Conservation (phyloP, 1,140 invertebrate genomes). For the Elymnias hypermnestra region DNA sequence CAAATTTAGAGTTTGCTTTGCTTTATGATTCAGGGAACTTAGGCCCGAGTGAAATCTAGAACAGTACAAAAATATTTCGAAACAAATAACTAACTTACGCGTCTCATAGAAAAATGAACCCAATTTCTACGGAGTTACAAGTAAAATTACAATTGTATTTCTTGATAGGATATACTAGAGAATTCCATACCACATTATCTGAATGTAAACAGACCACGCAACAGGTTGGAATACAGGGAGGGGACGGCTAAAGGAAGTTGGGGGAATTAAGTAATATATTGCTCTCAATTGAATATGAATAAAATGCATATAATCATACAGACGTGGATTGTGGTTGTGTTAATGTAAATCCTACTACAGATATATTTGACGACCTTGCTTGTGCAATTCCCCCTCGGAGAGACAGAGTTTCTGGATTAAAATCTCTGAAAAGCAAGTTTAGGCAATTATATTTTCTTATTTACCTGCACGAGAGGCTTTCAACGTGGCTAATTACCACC, state of each 20-base stretch:
- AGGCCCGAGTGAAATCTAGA: constrained; percentile 9
- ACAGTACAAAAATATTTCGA: constrained; percentile 11
- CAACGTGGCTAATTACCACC: too few species aligned
- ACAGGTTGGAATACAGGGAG: constrained; percentile 20
- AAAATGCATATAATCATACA: too few species aligned
- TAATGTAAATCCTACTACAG: too few species aligned
- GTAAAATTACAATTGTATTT: not conserved
- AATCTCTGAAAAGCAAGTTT: too few species aligned
- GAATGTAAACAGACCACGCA: constrained; percentile 32
- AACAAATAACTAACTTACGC: constrained; percentile 12
- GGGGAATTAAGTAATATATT: too few species aligned
- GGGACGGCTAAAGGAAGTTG: constrained; percentile 7
- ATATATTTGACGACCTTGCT: too few species aligned
- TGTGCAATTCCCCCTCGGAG: too few species aligned
- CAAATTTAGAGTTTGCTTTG: constrained; percentile 1
- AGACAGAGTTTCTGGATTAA: too few species aligned
- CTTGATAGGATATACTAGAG: constrained; percentile 21
- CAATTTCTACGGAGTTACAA: not conserved
- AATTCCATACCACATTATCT: constrained; percentile 11
- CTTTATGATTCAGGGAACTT: not conserved
- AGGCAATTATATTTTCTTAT: too few species aligned
- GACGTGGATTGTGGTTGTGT: too few species aligned
- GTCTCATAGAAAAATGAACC: constrained; percentile 2
- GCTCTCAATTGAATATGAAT: too few species aligned
- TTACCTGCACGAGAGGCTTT: too few species aligned